Conservation (phyloP, 2,888 invertebrate species). For the Chydorus sphaericus region DNA sequence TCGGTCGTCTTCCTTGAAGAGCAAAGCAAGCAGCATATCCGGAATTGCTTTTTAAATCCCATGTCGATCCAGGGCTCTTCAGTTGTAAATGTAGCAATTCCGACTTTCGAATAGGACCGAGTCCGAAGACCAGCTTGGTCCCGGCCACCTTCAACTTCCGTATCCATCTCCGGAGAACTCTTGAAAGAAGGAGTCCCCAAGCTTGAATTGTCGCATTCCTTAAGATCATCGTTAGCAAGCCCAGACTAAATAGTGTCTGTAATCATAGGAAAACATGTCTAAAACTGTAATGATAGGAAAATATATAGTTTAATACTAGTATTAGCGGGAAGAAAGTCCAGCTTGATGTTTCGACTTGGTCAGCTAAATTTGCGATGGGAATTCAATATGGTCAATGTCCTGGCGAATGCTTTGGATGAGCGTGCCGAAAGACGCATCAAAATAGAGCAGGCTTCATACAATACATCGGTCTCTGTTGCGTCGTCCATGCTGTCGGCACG, state of each 20-base stretch:
- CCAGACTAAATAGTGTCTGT: no score
- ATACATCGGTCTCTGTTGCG: conserved; percentile 74
- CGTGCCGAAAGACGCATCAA: conserved; percentile 1
- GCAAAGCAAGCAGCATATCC: conserved; percentile 59
- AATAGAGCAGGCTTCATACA: conserved; percentile 35
- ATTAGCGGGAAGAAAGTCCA: no score
- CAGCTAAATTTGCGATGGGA: no score
- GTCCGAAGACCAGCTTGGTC: neutral
- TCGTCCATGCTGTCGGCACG: conserved; percentile 61
- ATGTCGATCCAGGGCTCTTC: conserved; percentile 8
- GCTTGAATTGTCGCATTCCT: neutral
- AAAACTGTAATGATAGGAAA: no score
- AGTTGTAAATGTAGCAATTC: conserved; percentile 2
- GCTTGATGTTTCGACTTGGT: no score
- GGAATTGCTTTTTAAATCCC: neutral
- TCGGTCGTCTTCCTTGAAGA: conserved; percentile 71
- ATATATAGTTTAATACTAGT: no score
- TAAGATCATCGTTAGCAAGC: neutral
- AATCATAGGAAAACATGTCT: no score
- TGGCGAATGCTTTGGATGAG: neutral
- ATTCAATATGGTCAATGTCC: neutral
- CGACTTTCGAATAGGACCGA: conserved; percentile 6
- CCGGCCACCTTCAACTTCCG: neutral
- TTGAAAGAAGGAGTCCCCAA: neutral
- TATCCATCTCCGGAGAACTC: neutral